Evolutionary conservation across 1,140 invertebrate species (phyloP), one percentile per base, ranked within the genome.

Genomic region (Aphelenchoides besseyi): DNA sequence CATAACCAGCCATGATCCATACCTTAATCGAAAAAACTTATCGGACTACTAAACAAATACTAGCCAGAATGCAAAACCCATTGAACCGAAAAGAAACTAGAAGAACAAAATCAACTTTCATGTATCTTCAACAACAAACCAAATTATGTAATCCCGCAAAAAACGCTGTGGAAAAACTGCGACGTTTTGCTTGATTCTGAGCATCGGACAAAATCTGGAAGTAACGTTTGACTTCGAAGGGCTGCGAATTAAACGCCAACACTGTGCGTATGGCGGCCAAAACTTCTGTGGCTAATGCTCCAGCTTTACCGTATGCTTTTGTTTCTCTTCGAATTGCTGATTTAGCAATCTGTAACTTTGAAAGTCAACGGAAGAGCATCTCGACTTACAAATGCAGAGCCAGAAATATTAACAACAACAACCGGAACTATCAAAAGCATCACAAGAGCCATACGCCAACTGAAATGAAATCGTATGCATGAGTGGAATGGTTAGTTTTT

Each of bases 181-280:
- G 72, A 1, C 32, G 18, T 16, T 35, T 64, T 36, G 69, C 72
- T 18, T 12, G 28, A 30, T 26, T 35, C 9, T 28, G 23, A 36
- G 54, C 68, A 18, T 30, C 2, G 3, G 9, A 5, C 32, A 70
- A 35, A 12, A 23, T 26, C 29, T 55, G 32, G 16, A 23, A n/a
- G 33, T 79, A 78, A 53, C 83, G 74, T 29, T 75, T 37, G 66
- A 76, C 74, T 85, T 92, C 91, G 76, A 89, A 89, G 8, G 85
- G 71, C 82, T 93, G 90, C 8, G 91, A 92, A 68, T 90, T 90
- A 79, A 93, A 93, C 0, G 91, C 90, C 32, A 90, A 88, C 0
- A 94, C 91, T 0, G 92, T 93, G 29, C 90, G 87, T 3, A 94
- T 88, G 1, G 89, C 87, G 30, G 88, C 88, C 1, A 94, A 78